phyloP scores from a whole-genome alignment of 1,140 invertebrate genomes.

The Eulimnadia texana region DNA sequence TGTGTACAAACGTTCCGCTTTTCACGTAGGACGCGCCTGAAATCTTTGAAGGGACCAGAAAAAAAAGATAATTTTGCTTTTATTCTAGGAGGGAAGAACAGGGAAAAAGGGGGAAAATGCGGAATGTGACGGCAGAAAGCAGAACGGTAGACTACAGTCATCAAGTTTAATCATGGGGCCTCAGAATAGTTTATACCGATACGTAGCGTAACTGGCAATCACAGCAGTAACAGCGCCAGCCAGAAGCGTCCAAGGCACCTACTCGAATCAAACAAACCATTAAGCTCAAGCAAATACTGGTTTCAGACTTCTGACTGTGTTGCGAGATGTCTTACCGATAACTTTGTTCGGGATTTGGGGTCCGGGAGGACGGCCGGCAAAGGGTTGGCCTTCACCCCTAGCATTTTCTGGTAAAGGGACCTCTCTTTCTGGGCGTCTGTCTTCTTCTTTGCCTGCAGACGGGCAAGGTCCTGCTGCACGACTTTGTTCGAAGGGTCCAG shows the following conservation, averaged over 20 bases:
- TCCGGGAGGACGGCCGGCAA: conserved; percentile 3
- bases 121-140: neutral
- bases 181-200: conserved; percentile 12
- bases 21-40: too few species aligned
- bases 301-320: neutral
- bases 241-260: conserved; percentile 19
- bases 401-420: conserved; percentile 49
- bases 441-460: conserved; percentile 38
- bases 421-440: conserved; percentile 40
- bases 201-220: conserved; percentile 16
- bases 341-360: conserved; percentile 8
- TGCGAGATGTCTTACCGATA: neutral
- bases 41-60: too few species aligned
- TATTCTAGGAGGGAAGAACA: neutral
- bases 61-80: too few species aligned
- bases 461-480: conserved; percentile 41
- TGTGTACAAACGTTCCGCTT: too few species aligned
- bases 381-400: conserved; percentile 29
- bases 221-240: conserved; percentile 21
- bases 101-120: neutral
- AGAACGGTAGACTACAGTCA: neutral
- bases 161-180: neutral
- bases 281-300: neutral
- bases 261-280: neutral
- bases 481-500: conserved; percentile 41